Evolutionary conservation across 1,140 invertebrate species (phyloP), one percentile per base, ranked within the genome.

Genomic region (Schlechtendalia chinensis): DNA sequence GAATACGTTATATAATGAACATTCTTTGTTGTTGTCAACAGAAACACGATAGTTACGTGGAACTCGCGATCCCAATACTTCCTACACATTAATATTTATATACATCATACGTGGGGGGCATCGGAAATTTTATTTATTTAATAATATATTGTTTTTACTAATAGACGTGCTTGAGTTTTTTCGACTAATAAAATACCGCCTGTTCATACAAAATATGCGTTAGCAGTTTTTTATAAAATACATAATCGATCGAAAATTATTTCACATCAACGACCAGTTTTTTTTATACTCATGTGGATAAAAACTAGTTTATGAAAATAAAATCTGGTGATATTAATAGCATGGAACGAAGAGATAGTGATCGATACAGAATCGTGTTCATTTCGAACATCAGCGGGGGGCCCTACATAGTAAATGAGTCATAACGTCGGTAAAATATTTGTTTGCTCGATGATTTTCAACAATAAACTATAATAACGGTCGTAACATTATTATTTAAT

Each of bases 401-500:
- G 56, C 39, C 39, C 29, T 45, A 61, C 32, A 47, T 61, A 77
- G 74, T 47, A 61, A 77, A 77, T 61, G 74, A 77, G 56, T 61
- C 32, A 77, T 77, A 61, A 75, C 72, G 54, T 22, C 56, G 56
- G n/a, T 61, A n/a, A 77, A 77, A 59, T 77, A 77, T 77, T 77
- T 27, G 56, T 77, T 77, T 77, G 54, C 58, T 61, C 12, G 27
- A 24, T 61, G 74, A 61, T 77, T 77, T 77, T 47, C 47, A 17
- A 77, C 29, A 61, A 75, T 56, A 75, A 75, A 75, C 22, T 0
- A 53, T 16, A 71, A 47, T 53, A 71, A 69, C 65, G n/a, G 39
- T 22, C 12, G 16, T 58, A 58, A 47, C 29, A 72, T 39, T 63
- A 58, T 72, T 80, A 45, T 75, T 45, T 29, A 11, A 54, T 24